Conservation (phyloP, 2,113 vertebrate species). For the Genyomyrus donnyi region DNA sequence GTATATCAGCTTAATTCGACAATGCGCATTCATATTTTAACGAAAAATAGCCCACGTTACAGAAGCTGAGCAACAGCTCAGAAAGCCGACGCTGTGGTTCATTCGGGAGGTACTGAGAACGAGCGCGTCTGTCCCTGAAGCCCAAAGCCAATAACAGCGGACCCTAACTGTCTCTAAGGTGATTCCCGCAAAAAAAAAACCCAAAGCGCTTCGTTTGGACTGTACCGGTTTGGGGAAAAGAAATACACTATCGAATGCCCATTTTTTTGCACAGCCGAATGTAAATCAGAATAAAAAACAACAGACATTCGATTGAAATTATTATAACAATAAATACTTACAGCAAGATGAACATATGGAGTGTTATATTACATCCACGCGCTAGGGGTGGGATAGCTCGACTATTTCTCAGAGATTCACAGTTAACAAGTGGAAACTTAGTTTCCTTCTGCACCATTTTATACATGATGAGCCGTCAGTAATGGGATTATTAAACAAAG, state of each 20-base stretch:
- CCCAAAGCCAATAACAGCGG: not conserved
- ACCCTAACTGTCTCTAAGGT: not conserved
- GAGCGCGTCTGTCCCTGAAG: not conserved
- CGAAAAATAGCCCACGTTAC: not conserved
- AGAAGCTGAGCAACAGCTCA: not conserved
- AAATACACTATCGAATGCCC: not conserved
- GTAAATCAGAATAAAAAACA: not conserved
- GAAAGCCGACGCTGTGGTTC: not conserved
- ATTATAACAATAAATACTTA: slow-evolving; percentile 66
- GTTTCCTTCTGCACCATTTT: slow-evolving; percentile 99
- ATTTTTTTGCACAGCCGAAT: not conserved
- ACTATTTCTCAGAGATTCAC: slow-evolving; percentile 93
- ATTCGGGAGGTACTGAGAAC: not conserved
- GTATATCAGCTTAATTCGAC: not conserved
- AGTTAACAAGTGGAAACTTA: slow-evolving; percentile 98
- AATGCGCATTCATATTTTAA: not conserved
- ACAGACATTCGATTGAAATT: slow-evolving; percentile 8
- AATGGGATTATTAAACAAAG: slow-evolving; percentile 99
- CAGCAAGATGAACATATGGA: slow-evolving; percentile 50
- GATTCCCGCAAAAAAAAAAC: not conserved
- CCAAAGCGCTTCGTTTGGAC: not conserved
- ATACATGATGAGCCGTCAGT: slow-evolving; percentile 99
- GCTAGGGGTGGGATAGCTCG: slow-evolving; percentile 77
- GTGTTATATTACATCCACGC: slow-evolving; percentile 56
- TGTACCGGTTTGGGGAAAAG: not conserved